Conservation (phyloP, 2,888 invertebrate species). For the Schizotus pectinicornis region DNA sequence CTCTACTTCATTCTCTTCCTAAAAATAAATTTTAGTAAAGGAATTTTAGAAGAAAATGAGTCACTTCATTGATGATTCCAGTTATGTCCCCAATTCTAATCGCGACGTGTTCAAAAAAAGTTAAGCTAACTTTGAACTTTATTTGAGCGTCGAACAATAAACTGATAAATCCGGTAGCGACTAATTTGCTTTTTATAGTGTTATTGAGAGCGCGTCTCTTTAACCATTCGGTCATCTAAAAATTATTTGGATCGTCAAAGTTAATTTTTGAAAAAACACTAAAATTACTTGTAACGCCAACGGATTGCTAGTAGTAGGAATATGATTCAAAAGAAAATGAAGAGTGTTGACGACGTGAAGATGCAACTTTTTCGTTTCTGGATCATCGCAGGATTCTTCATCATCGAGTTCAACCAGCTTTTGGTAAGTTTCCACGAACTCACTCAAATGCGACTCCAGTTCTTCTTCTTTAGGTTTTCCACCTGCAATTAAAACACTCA, state of each 20-base stretch:
- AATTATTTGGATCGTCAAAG: slow-evolving; percentile 17
- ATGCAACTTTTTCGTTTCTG: slow-evolving; percentile 51
- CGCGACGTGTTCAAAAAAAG: slow-evolving; percentile 57
- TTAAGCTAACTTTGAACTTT: slow-evolving; percentile 53
- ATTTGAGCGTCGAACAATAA: slow-evolving; percentile 53
- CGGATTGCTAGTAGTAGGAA: slow-evolving; percentile 35
- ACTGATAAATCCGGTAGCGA: slow-evolving; percentile 49
- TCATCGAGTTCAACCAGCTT: slow-evolving; percentile 50
- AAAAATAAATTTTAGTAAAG: slow-evolving; percentile 16
- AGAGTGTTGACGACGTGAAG: slow-evolving; percentile 47
- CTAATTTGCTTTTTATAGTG: slow-evolving; percentile 43
- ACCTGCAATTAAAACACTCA: slow-evolving; percentile 29
- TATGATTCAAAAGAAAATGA: slow-evolving; percentile 40
- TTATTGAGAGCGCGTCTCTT: slow-evolving; percentile 52
- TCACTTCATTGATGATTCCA: slow-evolving; percentile 59
- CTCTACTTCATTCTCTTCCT: slow-evolving; percentile 45
- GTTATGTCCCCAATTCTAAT: slow-evolving; percentile 56
- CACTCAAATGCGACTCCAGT: slow-evolving; percentile 33
- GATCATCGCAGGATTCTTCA: slow-evolving; percentile 48
- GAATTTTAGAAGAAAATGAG: not conserved
- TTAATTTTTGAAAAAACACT: not conserved
- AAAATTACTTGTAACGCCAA: not conserved
- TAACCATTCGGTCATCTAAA: slow-evolving; percentile 57
- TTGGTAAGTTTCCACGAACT: slow-evolving; percentile 49
- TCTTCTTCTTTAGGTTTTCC: slow-evolving; percentile 33